Evolutionary conservation across 1,140 invertebrate species (phyloP).

Genomic region (Homarus americanus): DNA sequence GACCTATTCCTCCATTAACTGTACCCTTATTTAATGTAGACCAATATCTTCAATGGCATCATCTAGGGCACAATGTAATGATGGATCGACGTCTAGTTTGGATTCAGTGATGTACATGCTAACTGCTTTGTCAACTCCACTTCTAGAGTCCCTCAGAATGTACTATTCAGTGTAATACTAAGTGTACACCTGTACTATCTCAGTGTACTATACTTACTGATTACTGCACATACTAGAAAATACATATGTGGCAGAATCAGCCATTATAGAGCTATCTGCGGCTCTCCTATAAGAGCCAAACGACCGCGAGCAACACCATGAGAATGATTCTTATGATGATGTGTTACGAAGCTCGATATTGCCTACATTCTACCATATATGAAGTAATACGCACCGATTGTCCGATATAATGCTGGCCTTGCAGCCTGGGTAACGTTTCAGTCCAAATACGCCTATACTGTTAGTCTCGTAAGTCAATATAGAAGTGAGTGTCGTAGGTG

Average conservation of each 20-base stretch:
- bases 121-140: neutral
- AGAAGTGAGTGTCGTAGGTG: neutral
- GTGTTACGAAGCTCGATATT: neutral
- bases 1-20: too few relatives aligned
- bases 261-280: neutral
- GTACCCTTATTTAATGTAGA: neutral
- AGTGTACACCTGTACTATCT: neutral
- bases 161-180: neutral
- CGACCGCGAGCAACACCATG: neutral
- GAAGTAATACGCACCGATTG: constrained; percentile 6
- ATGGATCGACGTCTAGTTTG: neutral
- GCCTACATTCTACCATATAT: constrained; percentile 9
- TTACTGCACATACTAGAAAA: neutral
- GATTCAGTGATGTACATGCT: neutral
- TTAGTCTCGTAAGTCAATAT: neutral
- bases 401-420: neutral
- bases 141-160: neutral
- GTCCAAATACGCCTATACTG: constrained; percentile 15
- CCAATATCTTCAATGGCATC: neutral
- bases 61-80: neutral
- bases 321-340: neutral
- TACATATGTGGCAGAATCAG: constrained; percentile 1
- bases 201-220: neutral
- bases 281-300: neutral
- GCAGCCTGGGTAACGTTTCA: constrained; percentile 16